These are phyloP conservation scores for Lasiommata megera DNA, from an alignment of 2,888 invertebrate genomes.

Conservation along the genomic window DNA sequence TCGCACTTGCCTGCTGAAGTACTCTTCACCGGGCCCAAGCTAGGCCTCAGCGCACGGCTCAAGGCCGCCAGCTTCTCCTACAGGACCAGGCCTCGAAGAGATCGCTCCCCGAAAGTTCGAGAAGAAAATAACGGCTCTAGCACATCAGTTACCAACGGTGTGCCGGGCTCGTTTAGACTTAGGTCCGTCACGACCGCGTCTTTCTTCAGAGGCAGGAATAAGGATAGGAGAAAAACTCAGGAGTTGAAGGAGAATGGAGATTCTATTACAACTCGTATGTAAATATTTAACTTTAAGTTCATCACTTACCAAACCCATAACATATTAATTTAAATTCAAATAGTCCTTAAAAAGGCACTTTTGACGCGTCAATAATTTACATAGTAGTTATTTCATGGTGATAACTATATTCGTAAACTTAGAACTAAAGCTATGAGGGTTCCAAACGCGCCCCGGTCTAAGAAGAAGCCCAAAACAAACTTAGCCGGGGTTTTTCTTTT, in stretches of 20 bases:
- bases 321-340: too few species aligned
- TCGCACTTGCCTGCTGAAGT: slow-evolving; percentile 39
- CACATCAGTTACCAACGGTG: slow-evolving; percentile 48
- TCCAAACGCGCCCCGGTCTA: too few species aligned
- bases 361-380: too few species aligned
- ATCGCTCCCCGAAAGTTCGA: slow-evolving; percentile 55
- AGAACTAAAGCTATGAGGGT: too few species aligned
- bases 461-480: too few species aligned
- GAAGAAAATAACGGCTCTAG: slow-evolving; percentile 47
- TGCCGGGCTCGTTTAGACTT: slow-evolving; percentile 56
- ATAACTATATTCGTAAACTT: too few species aligned
- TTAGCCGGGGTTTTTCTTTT: too few species aligned
- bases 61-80: slow-evolving; percentile 67
- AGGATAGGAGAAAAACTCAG: slow-evolving; percentile 48
- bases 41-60: slow-evolving; percentile 54
- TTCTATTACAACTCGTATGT: slow-evolving; percentile 61
- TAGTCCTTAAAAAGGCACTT: too few species aligned
- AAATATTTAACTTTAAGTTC: too few species aligned
- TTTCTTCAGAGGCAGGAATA: slow-evolving; percentile 55
- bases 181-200: slow-evolving; percentile 66
- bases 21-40: slow-evolving; percentile 34
- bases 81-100: slow-evolving; percentile 51
- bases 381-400: too few species aligned
- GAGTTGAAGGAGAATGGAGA: slow-evolving; percentile 53
- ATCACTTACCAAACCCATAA: too few species aligned